These are phyloP conservation scores for Rhingia campestris DNA, from an alignment of 2,888 invertebrate genomes.

Conservation along the genomic window DNA sequence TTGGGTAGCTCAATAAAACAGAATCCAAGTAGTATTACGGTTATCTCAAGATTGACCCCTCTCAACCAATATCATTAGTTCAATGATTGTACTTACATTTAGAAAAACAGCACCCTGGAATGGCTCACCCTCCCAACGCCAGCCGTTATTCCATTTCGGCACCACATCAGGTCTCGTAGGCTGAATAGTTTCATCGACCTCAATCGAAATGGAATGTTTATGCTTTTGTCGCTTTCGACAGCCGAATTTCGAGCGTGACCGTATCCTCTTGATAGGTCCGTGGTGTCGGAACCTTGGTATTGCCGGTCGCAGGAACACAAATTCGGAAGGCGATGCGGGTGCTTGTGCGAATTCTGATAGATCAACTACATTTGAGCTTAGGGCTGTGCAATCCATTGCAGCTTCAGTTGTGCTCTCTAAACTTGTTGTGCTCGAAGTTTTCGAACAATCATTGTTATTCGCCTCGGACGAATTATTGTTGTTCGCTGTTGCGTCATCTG, in stretches of 20 bases:
- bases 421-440: slow-evolving; percentile 15
- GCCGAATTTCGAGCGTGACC: slow-evolving; percentile 82
- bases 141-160: slow-evolving; percentile 94
- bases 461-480: slow-evolving; percentile 58
- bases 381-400: slow-evolving; percentile 26
- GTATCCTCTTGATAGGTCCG: slow-evolving; percentile 79
- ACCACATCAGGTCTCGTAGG: slow-evolving; percentile 82
- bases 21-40: neutral
- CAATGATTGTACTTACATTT: slow-evolving; percentile 85
- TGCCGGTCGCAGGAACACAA: slow-evolving; percentile 79
- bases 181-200: slow-evolving; percentile 83
- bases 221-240: slow-evolving; percentile 80
- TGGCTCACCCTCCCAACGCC: slow-evolving; percentile 94
- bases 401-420: slow-evolving; percentile 25
- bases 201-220: slow-evolving; percentile 80
- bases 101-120: slow-evolving; percentile 93
- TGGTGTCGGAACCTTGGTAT: slow-evolving; percentile 75
- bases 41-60: too few species aligned
- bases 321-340: slow-evolving; percentile 77
- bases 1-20: neutral
- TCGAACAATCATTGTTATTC: slow-evolving; percentile 60
- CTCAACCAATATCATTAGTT: neutral
- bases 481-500: slow-evolving; percentile 21
- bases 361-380: slow-evolving; percentile 49
- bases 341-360: slow-evolving; percentile 44